These are phyloP conservation scores for Neolamprologus multifasciatus DNA, from an alignment of 2,797 vertebrate species.

Conservation along the genomic window DNA sequence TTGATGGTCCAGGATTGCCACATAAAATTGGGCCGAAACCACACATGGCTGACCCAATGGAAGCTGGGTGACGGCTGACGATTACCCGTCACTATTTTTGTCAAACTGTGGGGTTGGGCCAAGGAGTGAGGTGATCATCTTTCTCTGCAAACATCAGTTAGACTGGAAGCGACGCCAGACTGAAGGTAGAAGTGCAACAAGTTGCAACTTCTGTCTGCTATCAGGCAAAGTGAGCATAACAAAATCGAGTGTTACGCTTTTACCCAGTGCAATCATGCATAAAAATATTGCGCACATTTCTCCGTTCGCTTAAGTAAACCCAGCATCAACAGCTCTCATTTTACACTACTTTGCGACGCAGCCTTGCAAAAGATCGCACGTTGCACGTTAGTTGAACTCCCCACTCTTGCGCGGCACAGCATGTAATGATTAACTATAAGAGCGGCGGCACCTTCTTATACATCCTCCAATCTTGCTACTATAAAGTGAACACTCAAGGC, in stretches of 20 bases:
- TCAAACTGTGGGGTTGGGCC: not conserved
- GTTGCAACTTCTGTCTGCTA: not conserved
- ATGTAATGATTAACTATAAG: constrained; percentile 50
- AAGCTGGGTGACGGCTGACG: rapidly evolving
- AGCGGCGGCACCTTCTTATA: not conserved
- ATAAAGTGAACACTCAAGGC: constrained; percentile 35
- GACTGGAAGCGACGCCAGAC: not conserved
- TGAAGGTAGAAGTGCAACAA: not conserved
- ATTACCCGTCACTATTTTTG: not conserved
- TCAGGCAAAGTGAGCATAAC: not conserved
- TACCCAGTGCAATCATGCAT: not conserved
- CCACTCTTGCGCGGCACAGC: not conserved
- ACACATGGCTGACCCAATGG: not conserved
- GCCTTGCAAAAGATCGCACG: not conserved
- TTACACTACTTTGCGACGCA: not conserved
- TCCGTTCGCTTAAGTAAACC: not conserved
- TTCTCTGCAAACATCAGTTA: not conserved
- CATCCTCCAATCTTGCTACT: not conserved
- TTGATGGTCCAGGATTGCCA: not conserved
- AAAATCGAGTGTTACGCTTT: not conserved
- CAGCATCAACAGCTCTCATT: not conserved
- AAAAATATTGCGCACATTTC: not conserved
- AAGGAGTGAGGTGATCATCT: not conserved
- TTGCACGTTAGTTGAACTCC: not conserved
- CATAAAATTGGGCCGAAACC: not conserved